Evolutionary conservation across 2,888 invertebrate species (phyloP), one percentile per base, ranked within the genome.

Genomic region (Drosophila anceps): DNA sequence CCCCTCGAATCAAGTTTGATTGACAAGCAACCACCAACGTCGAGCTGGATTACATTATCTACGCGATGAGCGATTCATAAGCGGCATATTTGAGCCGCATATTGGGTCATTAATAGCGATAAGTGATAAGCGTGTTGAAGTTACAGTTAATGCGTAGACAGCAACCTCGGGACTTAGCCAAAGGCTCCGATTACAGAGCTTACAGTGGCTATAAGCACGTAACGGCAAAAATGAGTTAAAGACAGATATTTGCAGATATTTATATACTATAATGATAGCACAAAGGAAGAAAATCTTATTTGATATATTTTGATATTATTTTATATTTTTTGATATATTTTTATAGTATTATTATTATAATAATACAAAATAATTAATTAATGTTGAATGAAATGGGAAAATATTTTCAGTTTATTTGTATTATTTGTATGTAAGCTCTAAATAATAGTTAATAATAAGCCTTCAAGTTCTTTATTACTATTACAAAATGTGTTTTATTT

Each of bases 71-170:
- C 61, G 41, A 18, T 67, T 57, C 50, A 48, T 60, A 50, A 65
- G 29, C 59, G 39, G 67, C 67, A 46, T 81, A 76, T 84, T 87
- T 81, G 76, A 65, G 79, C 69, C 72, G 79, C 73, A 91, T 92
- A 91, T 91, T 91, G 91, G 82, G 82, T 89, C 88, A 91, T 91
- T 88, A 91, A 90, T 85, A 73, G 85, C 77, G 81, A 76, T 76
- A 76, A 76, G 79, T 78, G 81, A 75, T 89, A 84, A 84, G 82
- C 80, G 88, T 68, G 84, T 88, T 88, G 85, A 85, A 90, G 84
- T 85, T 88, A 82, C 75, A 79, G 69, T 85, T 85, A 88, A 85
- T 82, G 68, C 71, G 51, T 27, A 65, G 62, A 68, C 72, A 67
- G 46, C 20, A 51, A 50, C 48, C 48, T 43, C 35, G 33, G 51